A percentile compares a stretch with the other conserved stretches of the same genome.
Evolutionary conservation across 2,888 invertebrate species (phyloP).

Genomic region (Galeopsomyia nigrocyanea): DNA sequence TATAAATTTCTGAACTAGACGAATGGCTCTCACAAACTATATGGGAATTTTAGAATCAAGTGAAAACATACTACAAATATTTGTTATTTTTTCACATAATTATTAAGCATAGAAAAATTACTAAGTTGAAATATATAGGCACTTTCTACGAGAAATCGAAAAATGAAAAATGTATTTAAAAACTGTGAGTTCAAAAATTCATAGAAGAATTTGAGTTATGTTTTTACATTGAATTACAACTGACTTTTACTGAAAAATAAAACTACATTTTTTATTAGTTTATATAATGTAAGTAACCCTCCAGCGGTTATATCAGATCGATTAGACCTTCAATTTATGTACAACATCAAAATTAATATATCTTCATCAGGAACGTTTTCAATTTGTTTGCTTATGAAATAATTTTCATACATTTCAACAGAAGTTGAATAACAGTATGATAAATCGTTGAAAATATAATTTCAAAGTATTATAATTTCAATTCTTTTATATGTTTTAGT

Average conservation of each 20-base stretch:
- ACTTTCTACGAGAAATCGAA: conserved; percentile 65
- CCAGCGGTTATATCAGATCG: conserved; percentile 25
- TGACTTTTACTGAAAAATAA: conserved; percentile 22
- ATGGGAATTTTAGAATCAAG: conserved; percentile 21
- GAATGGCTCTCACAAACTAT: conserved; percentile 12
- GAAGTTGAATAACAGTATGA: conserved; percentile 1
- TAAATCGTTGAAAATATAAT: conserved; percentile 4
- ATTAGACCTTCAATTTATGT: conserved; percentile 25
- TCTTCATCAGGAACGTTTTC: conserved; percentile 32
- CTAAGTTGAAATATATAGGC: conserved; percentile 58
- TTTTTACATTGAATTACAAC: conserved; percentile 17
- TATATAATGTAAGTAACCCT: conserved; percentile 32
- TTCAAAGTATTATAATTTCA: conserved; percentile 1
- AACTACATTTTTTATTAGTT: conserved; percentile 11
- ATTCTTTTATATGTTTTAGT: background rate
- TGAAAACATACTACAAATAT: no score
- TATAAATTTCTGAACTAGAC: conserved; percentile 39
- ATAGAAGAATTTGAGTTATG: conserved; percentile 14
- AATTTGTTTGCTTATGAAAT: conserved; percentile 15
- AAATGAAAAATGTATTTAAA: conserved; percentile 49
- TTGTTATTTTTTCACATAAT: background rate
- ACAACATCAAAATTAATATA: conserved; percentile 18
- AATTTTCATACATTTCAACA: conserved; percentile 7
- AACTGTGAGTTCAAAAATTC: conserved; percentile 33
- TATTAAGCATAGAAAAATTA: conserved; percentile 40